These are phyloP conservation scores for Mesorhabditis sp. DNA, from an alignment of 2,888 invertebrate genomes.

Conservation along the genomic window DNA sequence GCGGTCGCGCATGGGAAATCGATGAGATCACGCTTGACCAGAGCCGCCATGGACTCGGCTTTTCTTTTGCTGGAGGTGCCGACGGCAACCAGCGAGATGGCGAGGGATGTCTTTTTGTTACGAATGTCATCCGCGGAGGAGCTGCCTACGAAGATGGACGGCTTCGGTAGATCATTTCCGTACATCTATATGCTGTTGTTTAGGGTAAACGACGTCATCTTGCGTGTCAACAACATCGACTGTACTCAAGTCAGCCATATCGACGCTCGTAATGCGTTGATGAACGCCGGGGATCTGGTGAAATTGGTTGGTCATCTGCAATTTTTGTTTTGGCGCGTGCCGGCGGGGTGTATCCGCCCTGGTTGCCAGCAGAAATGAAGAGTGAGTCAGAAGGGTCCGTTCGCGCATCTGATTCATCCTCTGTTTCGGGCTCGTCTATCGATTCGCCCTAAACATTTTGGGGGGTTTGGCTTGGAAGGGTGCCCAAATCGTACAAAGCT, in stretches of 20 bases:
- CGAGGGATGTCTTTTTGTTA: background rate
- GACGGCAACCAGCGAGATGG: background rate
- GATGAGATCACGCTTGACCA: conserved; percentile 1
- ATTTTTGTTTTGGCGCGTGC: background rate
- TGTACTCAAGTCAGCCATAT: background rate
- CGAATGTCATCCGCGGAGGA: background rate
- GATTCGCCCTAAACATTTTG: too few species aligned
- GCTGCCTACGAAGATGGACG: conserved; percentile 6
- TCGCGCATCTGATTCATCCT: too few species aligned
- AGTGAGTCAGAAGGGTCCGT: too few species aligned
- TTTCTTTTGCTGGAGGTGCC: background rate
- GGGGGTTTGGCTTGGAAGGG: too few species aligned
- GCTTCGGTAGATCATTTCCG: background rate
- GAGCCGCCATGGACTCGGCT: conserved; percentile 3
- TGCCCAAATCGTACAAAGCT: too few species aligned
- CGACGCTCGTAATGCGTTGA: background rate
- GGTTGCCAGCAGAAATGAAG: too few species aligned
- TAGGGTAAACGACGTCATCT: background rate
- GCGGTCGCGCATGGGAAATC: background rate
- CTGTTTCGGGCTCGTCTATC: too few species aligned
- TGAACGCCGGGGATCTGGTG: background rate
- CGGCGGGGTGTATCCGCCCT: too few species aligned
- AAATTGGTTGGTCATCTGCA: background rate
- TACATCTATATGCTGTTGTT: background rate
- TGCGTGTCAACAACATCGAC: background rate